These are phyloP conservation scores for Teleiodes luculella DNA, from an alignment of 2,888 invertebrate species.

Conservation along the genomic window DNA sequence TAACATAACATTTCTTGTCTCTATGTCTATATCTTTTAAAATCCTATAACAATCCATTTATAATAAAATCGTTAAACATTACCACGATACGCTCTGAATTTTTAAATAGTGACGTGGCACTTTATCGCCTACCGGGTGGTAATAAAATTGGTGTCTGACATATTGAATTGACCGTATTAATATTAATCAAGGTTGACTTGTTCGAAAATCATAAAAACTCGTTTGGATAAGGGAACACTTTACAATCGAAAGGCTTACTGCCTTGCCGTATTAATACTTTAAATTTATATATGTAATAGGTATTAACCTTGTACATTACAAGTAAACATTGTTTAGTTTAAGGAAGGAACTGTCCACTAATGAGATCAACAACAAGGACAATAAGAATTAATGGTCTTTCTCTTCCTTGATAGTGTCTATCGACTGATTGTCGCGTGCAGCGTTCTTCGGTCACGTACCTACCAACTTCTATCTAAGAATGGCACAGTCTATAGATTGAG, in stretches of 20 bases:
- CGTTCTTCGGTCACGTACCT: background rate
- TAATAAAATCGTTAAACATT: too few species aligned
- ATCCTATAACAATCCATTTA: too few species aligned
- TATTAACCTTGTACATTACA: too few species aligned
- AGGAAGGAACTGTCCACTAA: background rate
- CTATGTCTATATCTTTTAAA: too few species aligned
- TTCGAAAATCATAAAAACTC: background rate
- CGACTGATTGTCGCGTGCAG: background rate
- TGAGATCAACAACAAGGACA: background rate
- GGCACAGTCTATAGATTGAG: slow-evolving; percentile 29
- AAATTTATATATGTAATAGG: too few species aligned
- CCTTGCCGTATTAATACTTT: background rate
- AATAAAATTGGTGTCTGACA: background rate
- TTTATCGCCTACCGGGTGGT: too few species aligned
- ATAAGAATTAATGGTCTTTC: slow-evolving; percentile 7
- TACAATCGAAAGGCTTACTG: background rate
- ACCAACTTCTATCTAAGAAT: background rate
- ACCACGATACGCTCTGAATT: background rate
- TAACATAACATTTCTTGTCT: too few species aligned
- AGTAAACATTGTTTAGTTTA: too few species aligned
- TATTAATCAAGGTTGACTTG: background rate
- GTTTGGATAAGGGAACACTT: background rate
- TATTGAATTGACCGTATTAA: too few species aligned
- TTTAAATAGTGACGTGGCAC: background rate
- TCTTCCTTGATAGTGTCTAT: background rate